Evolutionary conservation across 1,140 invertebrate species (phyloP), one percentile per base, ranked within the genome.

Genomic region (Drosophila kurseongensis): DNA sequence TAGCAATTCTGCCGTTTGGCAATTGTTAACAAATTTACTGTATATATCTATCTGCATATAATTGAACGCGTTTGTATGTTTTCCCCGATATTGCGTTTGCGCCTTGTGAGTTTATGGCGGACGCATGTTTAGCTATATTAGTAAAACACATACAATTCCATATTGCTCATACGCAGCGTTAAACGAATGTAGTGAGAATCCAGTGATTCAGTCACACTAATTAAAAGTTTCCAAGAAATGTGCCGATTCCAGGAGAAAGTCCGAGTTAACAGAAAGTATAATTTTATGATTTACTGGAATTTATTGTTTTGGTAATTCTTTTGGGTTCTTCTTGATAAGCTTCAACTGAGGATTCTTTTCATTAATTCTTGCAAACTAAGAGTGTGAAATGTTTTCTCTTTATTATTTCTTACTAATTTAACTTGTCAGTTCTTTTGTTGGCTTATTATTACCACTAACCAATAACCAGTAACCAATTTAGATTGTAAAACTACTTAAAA

Each of bases 11-110:
- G 79, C 47, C 51, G 52, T 62, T 69, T 67, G 65, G 78, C 60
- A 88, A 88, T 83, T 86, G 84, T 77, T 82, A 86, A 86, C 66
- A 72, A 76, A 83, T 80, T 77, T 77, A 51, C n/a, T 54, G 38
- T 55, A 45, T 51, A 35, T 66, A 41, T 50, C 32, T 66, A 54
- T 45, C 14, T 67, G 23, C 62, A 55, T 69, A 68, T 38, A 36
- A 36, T 54, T 18, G 32, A 52, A 10, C 29, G 38, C 40, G 36
- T 45, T 48, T 65, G 27, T 51, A 50, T 68, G 55, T 59, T 60
- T 23, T 62, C 5, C 10, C n/a, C 63, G 76, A 80, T 85, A 85
- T 84, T 85, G 77, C 82, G 81, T 85, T 86, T 78, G 47, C 82
- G 82, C 77, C 82, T 62, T 73, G 58, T 77, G 58, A 82, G 75